These are phyloP conservation scores for Urechis unicinctus DNA, from an alignment of 2,888 invertebrate species.

Conservation along the genomic window DNA sequence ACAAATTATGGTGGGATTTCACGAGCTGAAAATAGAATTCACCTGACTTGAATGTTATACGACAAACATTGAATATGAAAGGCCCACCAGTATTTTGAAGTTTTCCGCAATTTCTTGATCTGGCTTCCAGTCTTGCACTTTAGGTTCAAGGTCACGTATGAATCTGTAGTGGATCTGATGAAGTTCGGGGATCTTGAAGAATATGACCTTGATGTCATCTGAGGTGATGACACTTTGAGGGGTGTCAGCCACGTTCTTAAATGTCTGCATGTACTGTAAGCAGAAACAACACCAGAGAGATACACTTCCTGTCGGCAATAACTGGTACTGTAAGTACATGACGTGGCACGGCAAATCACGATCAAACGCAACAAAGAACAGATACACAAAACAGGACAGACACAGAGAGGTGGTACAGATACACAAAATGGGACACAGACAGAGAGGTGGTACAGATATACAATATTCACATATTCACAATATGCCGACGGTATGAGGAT, in stretches of 20 bases:
- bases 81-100: constrained; percentile 72
- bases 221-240: constrained; percentile 64
- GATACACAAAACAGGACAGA: no score
- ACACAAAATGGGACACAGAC: no score
- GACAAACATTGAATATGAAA: constrained; percentile 17
- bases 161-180: constrained; percentile 77
- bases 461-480: no score
- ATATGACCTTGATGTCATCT: constrained; percentile 83
- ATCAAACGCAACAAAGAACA: no score
- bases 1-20: no score
- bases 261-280: constrained; percentile 17
- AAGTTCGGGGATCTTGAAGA: constrained; percentile 85
- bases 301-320: neutral
- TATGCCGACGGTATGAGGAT: constrained; percentile 84
- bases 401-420: no score
- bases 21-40: no score
- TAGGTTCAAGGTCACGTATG: constrained; percentile 62
- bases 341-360: neutral
- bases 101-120: constrained; percentile 70
- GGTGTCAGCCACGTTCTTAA: constrained; percentile 9
- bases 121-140: constrained; percentile 32
- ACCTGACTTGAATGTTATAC: neutral
- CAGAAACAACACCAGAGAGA: neutral
- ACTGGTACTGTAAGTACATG: neutral
- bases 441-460: no score